Percentiles rank a stretch among this genome's conserved stretches.
phyloP scores from a whole-genome alignment of 1,140 invertebrate genomes.

The Megathymus violae region DNA sequence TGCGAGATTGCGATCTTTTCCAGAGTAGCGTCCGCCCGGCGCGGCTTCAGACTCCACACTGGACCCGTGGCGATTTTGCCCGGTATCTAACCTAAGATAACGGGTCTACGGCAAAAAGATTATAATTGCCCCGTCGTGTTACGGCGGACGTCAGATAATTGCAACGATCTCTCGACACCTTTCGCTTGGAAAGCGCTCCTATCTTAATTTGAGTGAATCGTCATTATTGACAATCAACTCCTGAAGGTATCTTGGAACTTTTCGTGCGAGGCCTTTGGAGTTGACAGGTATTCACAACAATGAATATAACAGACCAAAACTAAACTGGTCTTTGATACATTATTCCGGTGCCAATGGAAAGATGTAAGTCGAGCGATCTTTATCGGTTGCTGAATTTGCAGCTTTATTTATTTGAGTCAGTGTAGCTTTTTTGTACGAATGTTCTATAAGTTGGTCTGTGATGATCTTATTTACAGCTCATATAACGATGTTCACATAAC shows the following conservation, averaged over 20 bases:
- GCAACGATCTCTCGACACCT: conserved; percentile 73
- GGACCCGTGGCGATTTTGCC: conserved; percentile 67
- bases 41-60: conserved; percentile 59
- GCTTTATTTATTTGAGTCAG: background rate
- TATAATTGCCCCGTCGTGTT: conserved; percentile 70
- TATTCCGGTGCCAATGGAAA: conserved; percentile 43
- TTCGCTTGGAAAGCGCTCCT: conserved; percentile 78
- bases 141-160: conserved; percentile 65
- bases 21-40: conserved; percentile 53
- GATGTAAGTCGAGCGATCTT: conserved; percentile 1
- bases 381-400: background rate
- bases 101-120: conserved; percentile 79
- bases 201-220: conserved; percentile 72
- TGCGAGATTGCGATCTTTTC: conserved; percentile 6
- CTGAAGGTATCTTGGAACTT: conserved; percentile 38
- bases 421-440: conserved; percentile 21
- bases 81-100: conserved; percentile 76
- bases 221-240: conserved; percentile 54
- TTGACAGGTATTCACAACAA: conserved; percentile 19
- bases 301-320: conserved; percentile 25
- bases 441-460: too few relatives aligned
- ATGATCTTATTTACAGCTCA: conserved; percentile 34
- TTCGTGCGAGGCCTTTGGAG: conserved; percentile 6
- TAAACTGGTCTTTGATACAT: conserved; percentile 14
- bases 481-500: conserved; percentile 58